Base-by-base conservation (phyloP, 2,113 vertebrate genomes). In the Acanthisitta chloris region DNA sequence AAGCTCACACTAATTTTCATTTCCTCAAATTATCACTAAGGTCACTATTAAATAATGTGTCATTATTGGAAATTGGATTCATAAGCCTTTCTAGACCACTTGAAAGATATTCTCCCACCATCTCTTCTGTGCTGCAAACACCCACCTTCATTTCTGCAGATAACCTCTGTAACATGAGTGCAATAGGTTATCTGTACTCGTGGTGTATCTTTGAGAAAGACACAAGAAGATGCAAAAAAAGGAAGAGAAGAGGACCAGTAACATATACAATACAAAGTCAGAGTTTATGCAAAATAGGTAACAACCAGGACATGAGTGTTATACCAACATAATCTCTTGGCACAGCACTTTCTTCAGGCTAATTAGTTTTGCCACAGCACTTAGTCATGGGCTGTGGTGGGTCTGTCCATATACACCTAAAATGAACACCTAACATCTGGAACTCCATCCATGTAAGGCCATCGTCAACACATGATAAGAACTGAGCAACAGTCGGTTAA, bases 121-220 rank as follows among this genome's bases (percentile, higher is more conserved):
- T 48, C 21, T 48, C 17, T 55, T 16, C 45, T 62, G 13, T 42
- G 14, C 24, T 87, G 19, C 14, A 40, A 59, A 52, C 14, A 21
- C 3, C 2, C 9, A 64, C 13, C 9, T 76, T 55, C 33, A 55
- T 51, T 87, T 48, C 49, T 61, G 33, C 11, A 78, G 34, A 34
- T 11, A 66, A 58, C 4, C 17, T 40, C 16, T 31, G 18, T 21
- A 55, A 54, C 0, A 0, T 18, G 25, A 54, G 8, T 8, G 12
- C 9, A 69, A 40, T 15, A 38, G 3, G 3, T 38, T 43, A 14
- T 51, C 11, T n/a, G 9, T 34, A 43, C 0, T 2, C 4, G 5
- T 29, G 11, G 4, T 45, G 1, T 76, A 28, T 36, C 26, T 55
- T 45, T 52, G 34, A 81, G 25, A 25, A 74, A 67, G 57, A 42